phyloP scores from a whole-genome alignment of 2,888 invertebrate species.

The Orthosia cruda region DNA sequence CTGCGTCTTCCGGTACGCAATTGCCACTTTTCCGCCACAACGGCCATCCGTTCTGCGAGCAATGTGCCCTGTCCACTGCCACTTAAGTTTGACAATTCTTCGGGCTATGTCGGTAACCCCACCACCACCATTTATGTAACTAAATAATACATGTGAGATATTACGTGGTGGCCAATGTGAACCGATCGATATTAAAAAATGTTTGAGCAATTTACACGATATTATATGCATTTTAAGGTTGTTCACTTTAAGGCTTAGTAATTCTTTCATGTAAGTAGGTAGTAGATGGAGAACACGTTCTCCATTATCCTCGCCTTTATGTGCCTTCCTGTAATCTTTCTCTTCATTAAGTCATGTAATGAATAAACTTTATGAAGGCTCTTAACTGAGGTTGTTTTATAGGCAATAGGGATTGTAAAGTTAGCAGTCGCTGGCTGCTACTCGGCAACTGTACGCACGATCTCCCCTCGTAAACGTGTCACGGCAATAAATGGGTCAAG shows the following conservation, averaged over 20 bases:
- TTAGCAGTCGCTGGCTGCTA: constrained; percentile 45
- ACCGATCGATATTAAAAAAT: constrained; percentile 22
- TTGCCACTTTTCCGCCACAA: no score
- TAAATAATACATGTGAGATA: constrained; percentile 18
- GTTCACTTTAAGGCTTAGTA: background rate
- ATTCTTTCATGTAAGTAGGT: constrained; percentile 4
- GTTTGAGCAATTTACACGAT: constrained; percentile 17
- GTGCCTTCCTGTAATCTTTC: constrained; percentile 9
- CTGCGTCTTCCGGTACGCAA: no score
- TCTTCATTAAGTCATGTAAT: constrained; percentile 53
- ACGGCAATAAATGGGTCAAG: constrained; percentile 82
- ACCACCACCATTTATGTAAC: background rate
- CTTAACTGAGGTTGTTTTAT: constrained; percentile 62
- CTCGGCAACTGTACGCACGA: constrained; percentile 29
- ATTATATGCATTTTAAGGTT: constrained; percentile 5
- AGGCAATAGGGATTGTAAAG: constrained; percentile 67
- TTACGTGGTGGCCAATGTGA: constrained; percentile 12
- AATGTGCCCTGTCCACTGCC: no score
- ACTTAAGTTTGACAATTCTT: no score
- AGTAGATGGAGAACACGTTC: background rate
- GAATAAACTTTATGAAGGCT: constrained; percentile 55
- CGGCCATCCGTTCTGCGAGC: no score
- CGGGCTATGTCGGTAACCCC: no score
- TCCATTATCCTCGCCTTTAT: constrained; percentile 27
- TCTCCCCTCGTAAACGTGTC: constrained; percentile 78